Percentiles rank a stretch among this genome's conserved stretches.
Evolutionary conservation across 2,113 vertebrate species (phyloP).

Genomic region (Rhagologus leucostigma): DNA sequence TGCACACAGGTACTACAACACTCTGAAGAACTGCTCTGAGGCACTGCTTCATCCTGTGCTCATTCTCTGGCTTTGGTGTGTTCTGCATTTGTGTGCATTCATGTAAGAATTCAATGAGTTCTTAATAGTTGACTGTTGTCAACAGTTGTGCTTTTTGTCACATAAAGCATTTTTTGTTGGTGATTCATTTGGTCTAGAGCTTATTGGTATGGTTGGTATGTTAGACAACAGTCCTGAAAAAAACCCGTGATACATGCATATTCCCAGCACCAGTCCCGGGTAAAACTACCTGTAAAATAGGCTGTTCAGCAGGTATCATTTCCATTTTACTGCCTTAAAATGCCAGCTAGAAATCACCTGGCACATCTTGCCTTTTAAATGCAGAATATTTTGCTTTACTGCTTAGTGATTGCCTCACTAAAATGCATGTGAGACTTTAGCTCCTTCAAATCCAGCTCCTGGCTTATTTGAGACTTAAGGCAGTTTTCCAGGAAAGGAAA

Average conservation of each 20-base stretch:
- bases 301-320: neutral
- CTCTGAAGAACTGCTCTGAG: neutral
- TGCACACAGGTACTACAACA: neutral
- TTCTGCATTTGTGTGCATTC: neutral
- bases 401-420: neutral
- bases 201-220: neutral
- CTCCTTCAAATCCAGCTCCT: neutral
- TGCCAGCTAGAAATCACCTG: neutral
- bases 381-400: neutral
- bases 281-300: neutral
- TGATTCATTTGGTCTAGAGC: neutral
- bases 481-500: neutral
- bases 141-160: neutral
- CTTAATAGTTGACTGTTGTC: neutral
- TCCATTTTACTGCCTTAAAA: neutral
- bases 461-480: neutral
- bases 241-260: neutral
- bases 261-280: neutral
- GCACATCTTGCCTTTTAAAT: neutral
- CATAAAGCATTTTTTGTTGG: neutral
- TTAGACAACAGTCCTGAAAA: neutral
- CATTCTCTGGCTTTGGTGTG: neutral
- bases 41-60: neutral
- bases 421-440: neutral
- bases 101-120: neutral